A percentile compares a stretch with the other conserved stretches of the same genome.
These are phyloP conservation scores for Pterocles gutturalis DNA, from an alignment of 2,113 vertebrate genomes.

Conservation along the genomic window DNA sequence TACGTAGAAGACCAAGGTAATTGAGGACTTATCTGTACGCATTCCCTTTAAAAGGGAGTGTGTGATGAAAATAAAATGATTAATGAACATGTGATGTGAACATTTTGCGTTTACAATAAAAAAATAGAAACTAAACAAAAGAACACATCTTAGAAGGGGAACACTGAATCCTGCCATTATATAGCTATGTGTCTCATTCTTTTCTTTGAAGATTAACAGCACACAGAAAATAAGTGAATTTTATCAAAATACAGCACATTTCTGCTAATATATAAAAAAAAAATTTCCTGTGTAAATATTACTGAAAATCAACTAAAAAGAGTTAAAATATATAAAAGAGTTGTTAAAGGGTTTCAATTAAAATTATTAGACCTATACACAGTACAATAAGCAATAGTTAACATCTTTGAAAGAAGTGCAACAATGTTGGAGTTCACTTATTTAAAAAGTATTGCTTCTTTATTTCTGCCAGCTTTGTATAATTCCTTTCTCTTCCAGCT, in stretches of 20 bases:
- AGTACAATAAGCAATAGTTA: slow-evolving; percentile 78
- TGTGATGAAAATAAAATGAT: slow-evolving; percentile 33
- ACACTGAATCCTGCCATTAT: slow-evolving; percentile 71
- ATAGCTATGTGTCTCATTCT: slow-evolving; percentile 75
- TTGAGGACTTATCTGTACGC: slow-evolving; percentile 41
- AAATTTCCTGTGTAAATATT: slow-evolving; percentile 83
- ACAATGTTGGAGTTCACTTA: slow-evolving; percentile 72
- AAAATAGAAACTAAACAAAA: slow-evolving; percentile 57
- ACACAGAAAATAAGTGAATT: slow-evolving; percentile 80
- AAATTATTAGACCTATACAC: slow-evolving; percentile 80
- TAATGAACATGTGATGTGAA: slow-evolving; percentile 44
- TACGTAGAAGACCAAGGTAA: slow-evolving; percentile 47
- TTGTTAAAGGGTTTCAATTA: slow-evolving; percentile 86
- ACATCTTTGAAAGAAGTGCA: slow-evolving; percentile 80
- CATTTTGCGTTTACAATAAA: slow-evolving; percentile 67
- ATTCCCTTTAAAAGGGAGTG: slow-evolving; percentile 71
- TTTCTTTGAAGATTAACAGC: slow-evolving; percentile 77
- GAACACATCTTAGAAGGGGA: slow-evolving; percentile 56
- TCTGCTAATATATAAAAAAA: slow-evolving; percentile 81
- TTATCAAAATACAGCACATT: slow-evolving; percentile 85
- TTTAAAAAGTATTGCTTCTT: slow-evolving; percentile 75
- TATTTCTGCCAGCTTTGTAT: slow-evolving; percentile 47
- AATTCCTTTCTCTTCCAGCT: slow-evolving; percentile 36
- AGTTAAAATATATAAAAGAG: slow-evolving; percentile 84
- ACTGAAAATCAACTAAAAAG: slow-evolving; percentile 80